Evolutionary conservation across 2,113 vertebrate species (phyloP).

Genomic region (Atractosteus spatula): DNA sequence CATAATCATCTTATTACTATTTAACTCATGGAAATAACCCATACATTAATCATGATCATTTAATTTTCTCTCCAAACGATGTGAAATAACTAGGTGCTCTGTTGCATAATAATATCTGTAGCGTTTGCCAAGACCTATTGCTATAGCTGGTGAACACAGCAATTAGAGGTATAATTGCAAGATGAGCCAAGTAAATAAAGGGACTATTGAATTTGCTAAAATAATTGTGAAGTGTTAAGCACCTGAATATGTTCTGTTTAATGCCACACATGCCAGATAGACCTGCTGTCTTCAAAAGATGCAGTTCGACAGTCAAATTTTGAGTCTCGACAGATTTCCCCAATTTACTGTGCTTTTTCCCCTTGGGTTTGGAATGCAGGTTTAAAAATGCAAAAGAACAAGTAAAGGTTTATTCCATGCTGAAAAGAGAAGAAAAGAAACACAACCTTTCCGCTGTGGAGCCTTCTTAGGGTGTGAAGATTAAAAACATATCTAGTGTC

Average conservation of each 20-base stretch:
- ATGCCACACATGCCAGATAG: too few relatives aligned
- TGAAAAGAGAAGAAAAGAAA: too few relatives aligned
- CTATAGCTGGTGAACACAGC: constrained; percentile 50
- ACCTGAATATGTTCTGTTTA: not conserved
- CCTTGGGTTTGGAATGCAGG: too few relatives aligned
- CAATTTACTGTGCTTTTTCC: too few relatives aligned
- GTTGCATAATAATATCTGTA: constrained; percentile 46
- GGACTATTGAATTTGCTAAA: constrained; percentile 51
- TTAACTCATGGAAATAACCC: constrained; percentile 27
- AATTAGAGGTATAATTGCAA: constrained; percentile 56
- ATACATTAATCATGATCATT: constrained; percentile 48
- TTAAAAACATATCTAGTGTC: too few relatives aligned
- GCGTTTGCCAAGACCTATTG: constrained; percentile 45
- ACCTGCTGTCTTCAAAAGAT: too few relatives aligned
- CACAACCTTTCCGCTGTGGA: too few relatives aligned
- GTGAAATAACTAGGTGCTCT: constrained; percentile 39
- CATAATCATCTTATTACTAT: constrained; percentile 41
- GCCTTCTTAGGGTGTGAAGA: too few relatives aligned
- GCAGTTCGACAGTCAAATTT: too few relatives aligned
- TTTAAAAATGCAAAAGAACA: too few relatives aligned
- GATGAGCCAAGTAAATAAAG: constrained; percentile 58
- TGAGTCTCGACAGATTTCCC: too few relatives aligned
- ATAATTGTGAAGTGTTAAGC: constrained; percentile 38
- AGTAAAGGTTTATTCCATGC: too few relatives aligned
- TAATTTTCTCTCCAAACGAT: constrained; percentile 36